Conservation (phyloP, 1,140 invertebrate species). For the Bombus picipes region DNA sequence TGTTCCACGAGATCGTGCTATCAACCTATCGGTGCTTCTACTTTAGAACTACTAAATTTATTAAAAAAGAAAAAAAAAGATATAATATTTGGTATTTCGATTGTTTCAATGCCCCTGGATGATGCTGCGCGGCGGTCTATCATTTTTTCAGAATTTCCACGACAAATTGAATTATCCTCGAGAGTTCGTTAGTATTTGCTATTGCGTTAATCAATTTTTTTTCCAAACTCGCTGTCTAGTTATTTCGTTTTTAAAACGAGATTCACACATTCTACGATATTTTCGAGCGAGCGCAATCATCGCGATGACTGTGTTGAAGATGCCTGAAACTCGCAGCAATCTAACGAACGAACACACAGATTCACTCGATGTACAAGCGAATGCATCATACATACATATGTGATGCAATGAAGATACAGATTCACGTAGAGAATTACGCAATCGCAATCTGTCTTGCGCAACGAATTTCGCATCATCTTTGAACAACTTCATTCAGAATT, state of each 20-base stretch:
- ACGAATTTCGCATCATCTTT: not conserved
- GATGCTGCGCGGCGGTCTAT: not conserved
- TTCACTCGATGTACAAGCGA: not conserved
- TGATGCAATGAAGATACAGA: not conserved
- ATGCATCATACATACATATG: not conserved
- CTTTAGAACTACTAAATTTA: not conserved
- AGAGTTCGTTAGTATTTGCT: not conserved
- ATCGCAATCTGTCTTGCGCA: not conserved
- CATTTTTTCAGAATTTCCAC: not conserved
- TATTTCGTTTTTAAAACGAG: not conserved
- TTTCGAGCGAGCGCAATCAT: not conserved
- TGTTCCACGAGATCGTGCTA: not conserved
- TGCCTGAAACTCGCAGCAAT: not conserved
- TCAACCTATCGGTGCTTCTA: not conserved
- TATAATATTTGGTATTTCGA: not conserved
- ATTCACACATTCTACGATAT: not conserved
- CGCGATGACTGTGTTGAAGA: not conserved
- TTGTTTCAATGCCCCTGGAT: too few relatives aligned
- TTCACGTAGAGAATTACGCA: slow-evolving; percentile 1
- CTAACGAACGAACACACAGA: not conserved
- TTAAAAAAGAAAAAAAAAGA: not conserved
- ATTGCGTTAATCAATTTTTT: not conserved
- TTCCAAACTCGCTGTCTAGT: not conserved
- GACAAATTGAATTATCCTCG: not conserved
- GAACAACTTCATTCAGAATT: slow-evolving; percentile 1